These are phyloP conservation scores for Andrena camellia DNA, from an alignment of 2,888 invertebrate species.

Conservation along the genomic window DNA sequence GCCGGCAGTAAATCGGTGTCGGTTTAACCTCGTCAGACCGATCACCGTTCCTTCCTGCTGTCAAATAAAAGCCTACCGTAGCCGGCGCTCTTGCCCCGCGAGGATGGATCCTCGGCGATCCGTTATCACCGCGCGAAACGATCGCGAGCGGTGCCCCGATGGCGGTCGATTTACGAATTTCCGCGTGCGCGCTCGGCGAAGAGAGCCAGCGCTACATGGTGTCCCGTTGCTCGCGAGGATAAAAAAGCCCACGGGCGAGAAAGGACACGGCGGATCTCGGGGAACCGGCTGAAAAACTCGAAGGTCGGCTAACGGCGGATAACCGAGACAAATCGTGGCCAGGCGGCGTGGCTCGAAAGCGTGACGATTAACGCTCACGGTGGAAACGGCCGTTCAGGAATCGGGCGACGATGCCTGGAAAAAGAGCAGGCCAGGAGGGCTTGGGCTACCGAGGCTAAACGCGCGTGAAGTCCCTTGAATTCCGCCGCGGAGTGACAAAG, in stretches of 20 bases:
- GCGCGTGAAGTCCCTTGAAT: slow-evolving; percentile 65
- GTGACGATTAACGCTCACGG: slow-evolving; percentile 62
- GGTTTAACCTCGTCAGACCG: slow-evolving; percentile 48
- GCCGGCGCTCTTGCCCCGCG: not conserved
- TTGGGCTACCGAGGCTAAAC: slow-evolving; percentile 46
- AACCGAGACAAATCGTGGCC: slow-evolving; percentile 66
- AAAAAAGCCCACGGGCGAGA: not conserved
- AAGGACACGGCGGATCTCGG: not conserved
- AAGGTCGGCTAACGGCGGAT: slow-evolving; percentile 61
- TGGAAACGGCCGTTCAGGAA: slow-evolving; percentile 25
- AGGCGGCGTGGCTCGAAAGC: slow-evolving; percentile 56
- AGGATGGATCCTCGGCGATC: slow-evolving; percentile 22
- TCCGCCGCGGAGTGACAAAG: slow-evolving; percentile 58
- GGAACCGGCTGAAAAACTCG: slow-evolving; percentile 48
- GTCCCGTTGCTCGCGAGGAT: slow-evolving; percentile 20
- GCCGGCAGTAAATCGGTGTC: slow-evolving; percentile 62
- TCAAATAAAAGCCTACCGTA: slow-evolving; percentile 53
- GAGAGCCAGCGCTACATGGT: not conserved
- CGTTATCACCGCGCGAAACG: slow-evolving; percentile 30
- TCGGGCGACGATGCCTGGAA: slow-evolving; percentile 16
- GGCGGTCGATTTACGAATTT: not conserved
- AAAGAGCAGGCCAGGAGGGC: not conserved
- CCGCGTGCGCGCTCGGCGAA: not conserved
- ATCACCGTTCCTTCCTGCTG: slow-evolving; percentile 55
- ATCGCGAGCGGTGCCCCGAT: not conserved